Evolutionary conservation across 2,113 vertebrate genomes (phyloP), one percentile per base, ranked within the genome.

Genomic region (Anarrhichthys ocellatus): DNA sequence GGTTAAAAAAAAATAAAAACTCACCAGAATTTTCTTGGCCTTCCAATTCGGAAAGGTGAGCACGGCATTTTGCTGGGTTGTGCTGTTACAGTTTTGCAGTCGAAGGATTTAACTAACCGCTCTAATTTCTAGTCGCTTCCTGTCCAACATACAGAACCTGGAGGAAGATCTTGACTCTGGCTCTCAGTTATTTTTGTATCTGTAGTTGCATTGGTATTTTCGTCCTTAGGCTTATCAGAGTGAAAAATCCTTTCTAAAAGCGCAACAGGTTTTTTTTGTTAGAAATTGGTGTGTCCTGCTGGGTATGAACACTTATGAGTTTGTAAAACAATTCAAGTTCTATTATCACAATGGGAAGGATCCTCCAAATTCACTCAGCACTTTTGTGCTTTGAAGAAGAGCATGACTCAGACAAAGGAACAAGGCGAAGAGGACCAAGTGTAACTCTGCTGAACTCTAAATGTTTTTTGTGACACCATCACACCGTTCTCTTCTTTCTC

Each of bases 11-110:
- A 80, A 70, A 94, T 58, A 76, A 24, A 58, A 71, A 94, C 91
- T 94, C 89, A 93, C 91, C 92, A 90, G 67, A 89, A 83, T 74
- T 89, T 93, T 82, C 79, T 88, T 17, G 89, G 85, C 62, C 65
- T 91, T 76, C 88, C 83, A 1, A 92, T 85, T 78, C 88, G 73
- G 71, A 94, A 92, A 89, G 87, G 89, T 62, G 90, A 91, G 77
- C 87, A 91, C 5, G 85, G 88, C 88, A 93, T 92, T 79, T 84
- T 93, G 82, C 48, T 64, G 65, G 34, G 62, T 42, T 50, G 46
- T 52, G 77, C 58, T 61, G 42, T 61, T 64, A 36, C n/a, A 74
- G 38, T 44, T 85, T 38, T 73, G 40, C 67, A 6, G 11, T 38
- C 13, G 13, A 54, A 72, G 15, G 42, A 76, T 63, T 81, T 29